These are phyloP conservation scores for Heliconius erato DNA, from an alignment of 2,888 invertebrate genomes.

Conservation along the genomic window DNA sequence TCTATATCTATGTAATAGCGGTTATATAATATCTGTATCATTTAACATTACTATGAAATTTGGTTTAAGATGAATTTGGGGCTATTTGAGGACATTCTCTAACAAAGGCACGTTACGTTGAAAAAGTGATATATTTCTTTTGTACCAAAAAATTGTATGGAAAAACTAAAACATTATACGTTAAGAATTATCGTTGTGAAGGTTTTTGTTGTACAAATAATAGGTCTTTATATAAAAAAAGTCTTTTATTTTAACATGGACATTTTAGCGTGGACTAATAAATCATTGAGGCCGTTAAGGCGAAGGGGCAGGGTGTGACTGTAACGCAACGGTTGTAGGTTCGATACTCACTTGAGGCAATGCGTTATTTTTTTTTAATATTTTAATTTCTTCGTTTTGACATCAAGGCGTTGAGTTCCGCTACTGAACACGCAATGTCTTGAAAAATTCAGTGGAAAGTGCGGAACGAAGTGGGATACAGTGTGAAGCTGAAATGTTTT, in stretches of 20 bases:
- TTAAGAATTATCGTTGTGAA: conserved; percentile 21
- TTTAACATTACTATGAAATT: conserved; percentile 2
- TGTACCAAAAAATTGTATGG: conserved; percentile 22
- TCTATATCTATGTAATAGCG: not conserved
- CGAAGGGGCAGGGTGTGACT: no score
- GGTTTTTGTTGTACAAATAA: conserved; percentile 25
- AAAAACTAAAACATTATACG: conserved; percentile 29
- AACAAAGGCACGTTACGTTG: conserved; percentile 23
- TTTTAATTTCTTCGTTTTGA: no score
- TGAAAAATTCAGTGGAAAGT: no score
- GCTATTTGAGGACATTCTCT: conserved; percentile 20
- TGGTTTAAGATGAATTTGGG: not conserved
- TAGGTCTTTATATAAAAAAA: not conserved
- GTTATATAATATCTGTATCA: not conserved
- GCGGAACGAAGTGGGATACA: no score
- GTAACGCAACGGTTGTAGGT: no score
- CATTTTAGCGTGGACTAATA: not conserved
- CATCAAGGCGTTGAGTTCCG: no score
- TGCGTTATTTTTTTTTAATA: no score
- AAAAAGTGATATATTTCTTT: conserved; percentile 29
- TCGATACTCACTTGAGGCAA: no score
- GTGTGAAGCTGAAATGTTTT: no score
- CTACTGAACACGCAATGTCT: no score
- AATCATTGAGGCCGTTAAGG: not conserved
- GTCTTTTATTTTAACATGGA: conserved; percentile 16